phyloP scores from a whole-genome alignment of 2,888 invertebrate species.

The Galeruca laticollis region DNA sequence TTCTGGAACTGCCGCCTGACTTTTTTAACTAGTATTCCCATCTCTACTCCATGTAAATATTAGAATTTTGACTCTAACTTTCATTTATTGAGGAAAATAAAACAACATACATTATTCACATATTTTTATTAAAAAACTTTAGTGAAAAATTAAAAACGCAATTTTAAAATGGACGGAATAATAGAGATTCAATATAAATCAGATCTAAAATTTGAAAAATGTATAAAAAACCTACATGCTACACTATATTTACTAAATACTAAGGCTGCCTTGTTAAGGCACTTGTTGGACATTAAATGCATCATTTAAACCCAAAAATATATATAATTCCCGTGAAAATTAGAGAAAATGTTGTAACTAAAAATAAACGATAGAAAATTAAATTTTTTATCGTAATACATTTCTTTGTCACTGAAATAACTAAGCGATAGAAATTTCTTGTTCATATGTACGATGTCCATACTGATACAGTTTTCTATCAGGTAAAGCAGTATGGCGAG shows the following conservation, averaged over 20 bases:
- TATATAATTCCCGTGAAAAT: background rate
- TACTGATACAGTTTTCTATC: constrained; percentile 77
- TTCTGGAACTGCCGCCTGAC: too few species aligned
- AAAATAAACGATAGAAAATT: too few species aligned
- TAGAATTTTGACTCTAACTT: too few species aligned
- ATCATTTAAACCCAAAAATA: background rate
- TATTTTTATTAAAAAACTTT: constrained; percentile 1
- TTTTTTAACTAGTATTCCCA: too few species aligned
- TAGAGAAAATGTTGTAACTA: background rate
- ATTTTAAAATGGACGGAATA: constrained; percentile 22
- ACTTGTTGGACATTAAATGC: background rate
- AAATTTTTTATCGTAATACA: too few species aligned
- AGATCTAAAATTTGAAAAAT: constrained; percentile 5
- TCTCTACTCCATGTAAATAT: too few species aligned
- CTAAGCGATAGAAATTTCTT: constrained; percentile 73
- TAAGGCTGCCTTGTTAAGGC: constrained; percentile 2
- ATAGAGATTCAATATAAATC: constrained; percentile 2
- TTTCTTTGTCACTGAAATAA: too few species aligned
- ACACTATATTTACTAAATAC: background rate
- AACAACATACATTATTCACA: background rate
- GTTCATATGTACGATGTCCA: constrained; percentile 71
- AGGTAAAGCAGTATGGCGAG: constrained; percentile 76
- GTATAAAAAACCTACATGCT: background rate
- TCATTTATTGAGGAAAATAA: background rate
- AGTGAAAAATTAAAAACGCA: background rate